Base-by-base conservation (phyloP, 2,797 vertebrate species). In the Tadarida brasiliensis region DNA sequence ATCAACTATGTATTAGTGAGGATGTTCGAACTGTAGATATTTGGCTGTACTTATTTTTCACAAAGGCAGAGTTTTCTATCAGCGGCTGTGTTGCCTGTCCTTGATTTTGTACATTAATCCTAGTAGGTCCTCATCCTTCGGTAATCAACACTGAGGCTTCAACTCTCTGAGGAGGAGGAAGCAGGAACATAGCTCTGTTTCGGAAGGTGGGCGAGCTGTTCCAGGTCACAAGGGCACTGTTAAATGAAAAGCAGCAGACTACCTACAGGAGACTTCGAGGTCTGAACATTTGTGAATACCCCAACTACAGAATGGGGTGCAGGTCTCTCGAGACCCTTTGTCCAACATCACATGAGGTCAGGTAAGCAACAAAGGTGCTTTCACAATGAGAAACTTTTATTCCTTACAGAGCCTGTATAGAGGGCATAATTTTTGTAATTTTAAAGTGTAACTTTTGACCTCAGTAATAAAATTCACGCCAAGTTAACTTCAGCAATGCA, bases 381-480 rank as follows among this genome's bases (percentile, higher is more conserved):
- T 54, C 28, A 61, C 47, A 51, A 24, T 17, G 20, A 83, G 35
- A 49, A 47, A 49, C 15, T n/a, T 16, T 16, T 28, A 33, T 4
- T 88, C 39, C 59, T 54, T 82, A 51, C 3, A 92, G 33, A 68
- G 26, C 33, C 74, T 51, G 0, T 35, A 47, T 6, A 11, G n/a
- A 63, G 20, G 68, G 12, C 33, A 19, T 30, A 63, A 93, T 28
- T 74, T 54, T 57, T 77, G 0, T 44, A 16, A 87, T 76, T 78
- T 81, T 67, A 84, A 95, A 94, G 74, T 35, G 19, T 14, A 65
- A 85, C 44, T 77, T 71, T 65, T 70, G 44, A 91, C 74, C 51
- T 73, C 24, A 57, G 19, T 28, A 54, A 81, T 33, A 90, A 63
- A 95, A 71, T 33, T 94, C 56, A 84, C 0, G 0, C 56, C 81